Conservation (phyloP, 2,113 vertebrate species). For the Willisornis vidua region DNA sequence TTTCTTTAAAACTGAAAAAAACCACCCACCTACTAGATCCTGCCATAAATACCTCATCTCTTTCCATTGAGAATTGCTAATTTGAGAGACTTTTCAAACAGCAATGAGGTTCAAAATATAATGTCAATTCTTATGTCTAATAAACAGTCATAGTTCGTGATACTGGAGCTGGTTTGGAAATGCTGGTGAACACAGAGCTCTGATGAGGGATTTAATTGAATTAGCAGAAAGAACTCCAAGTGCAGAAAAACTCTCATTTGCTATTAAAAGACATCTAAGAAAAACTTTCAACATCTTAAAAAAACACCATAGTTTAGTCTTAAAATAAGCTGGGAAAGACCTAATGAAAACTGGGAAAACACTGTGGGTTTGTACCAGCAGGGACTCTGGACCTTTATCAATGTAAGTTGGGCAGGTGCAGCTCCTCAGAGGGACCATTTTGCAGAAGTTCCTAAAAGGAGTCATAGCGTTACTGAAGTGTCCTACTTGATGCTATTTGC, state of each 20-base stretch:
- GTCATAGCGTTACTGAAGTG: not conserved
- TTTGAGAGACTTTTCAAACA: not conserved
- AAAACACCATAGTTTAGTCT: not conserved
- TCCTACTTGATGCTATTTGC: not conserved
- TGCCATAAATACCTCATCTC: not conserved
- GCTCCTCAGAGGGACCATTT: not conserved
- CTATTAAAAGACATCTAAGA: not conserved
- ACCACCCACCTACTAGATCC: not conserved
- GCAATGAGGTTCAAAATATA: not conserved
- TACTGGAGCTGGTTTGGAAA: not conserved
- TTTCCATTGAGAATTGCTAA: not conserved
- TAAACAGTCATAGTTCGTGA: not conserved
- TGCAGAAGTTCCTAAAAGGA: not conserved
- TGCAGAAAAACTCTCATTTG: fast-evolving
- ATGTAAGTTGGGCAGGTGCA: not conserved
- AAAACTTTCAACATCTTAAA: not conserved
- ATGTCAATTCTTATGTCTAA: not conserved
- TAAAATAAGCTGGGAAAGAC: not conserved
- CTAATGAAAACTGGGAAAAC: not conserved
- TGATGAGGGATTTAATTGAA: not conserved
- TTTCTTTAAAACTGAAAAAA: not conserved
- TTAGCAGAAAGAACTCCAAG: not conserved
- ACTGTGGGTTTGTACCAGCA: not conserved
- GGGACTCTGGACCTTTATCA: not conserved
- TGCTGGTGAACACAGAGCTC: not conserved